Evolutionary conservation across 2,113 vertebrate species (phyloP), one percentile per base, ranked within the genome.

Genomic region (Athene noctua): DNA sequence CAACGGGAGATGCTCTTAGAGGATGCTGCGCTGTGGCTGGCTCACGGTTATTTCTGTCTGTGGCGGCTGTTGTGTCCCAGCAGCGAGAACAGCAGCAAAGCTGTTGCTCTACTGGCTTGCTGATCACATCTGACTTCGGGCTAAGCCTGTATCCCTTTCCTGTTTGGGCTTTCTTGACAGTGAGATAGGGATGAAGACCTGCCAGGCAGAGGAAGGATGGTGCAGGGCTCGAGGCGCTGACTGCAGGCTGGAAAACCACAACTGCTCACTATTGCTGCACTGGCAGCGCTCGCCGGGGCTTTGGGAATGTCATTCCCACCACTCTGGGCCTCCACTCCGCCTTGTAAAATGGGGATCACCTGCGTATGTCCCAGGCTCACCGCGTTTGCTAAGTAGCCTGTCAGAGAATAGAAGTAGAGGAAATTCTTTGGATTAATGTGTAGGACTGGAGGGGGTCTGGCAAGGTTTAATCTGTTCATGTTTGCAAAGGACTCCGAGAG

Each of bases 401-500:
- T 55, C 62, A 85, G 59, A 36, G 52, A 57, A 68, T 0, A 49
- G 73, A 55, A 80, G n/a, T 9, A 5, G 26, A 85, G 44, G 70
- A 55, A 62, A 68, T 58, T 13, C 36, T 84, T 46, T 82, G 84
- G 86, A 91, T 85, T 59, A 11, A 46, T 3, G 16, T 18, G 62
- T 51, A 51, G 78, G 61, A 68, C 58, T 77, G 47, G 65, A 95
- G 47, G 68, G 85, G 70, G 47, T 29, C 86, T 90, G 93, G 94
- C 79, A 91, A 80, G 42, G 78, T 72, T 95, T 90, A 63, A 70
- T 95, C 87, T 65, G 84, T 73, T 92, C 26, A 0, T 89, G 92
- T 94, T 95, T 95, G 92, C 89, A 80, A 59, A 92, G 86, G 78
- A 23, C 70, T 97, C 51, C 3, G 25, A 75, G 88, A 68, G 86